Evolutionary conservation across 2,797 vertebrate species (phyloP).

Genomic region (Tragelaphus eurycerus): DNA sequence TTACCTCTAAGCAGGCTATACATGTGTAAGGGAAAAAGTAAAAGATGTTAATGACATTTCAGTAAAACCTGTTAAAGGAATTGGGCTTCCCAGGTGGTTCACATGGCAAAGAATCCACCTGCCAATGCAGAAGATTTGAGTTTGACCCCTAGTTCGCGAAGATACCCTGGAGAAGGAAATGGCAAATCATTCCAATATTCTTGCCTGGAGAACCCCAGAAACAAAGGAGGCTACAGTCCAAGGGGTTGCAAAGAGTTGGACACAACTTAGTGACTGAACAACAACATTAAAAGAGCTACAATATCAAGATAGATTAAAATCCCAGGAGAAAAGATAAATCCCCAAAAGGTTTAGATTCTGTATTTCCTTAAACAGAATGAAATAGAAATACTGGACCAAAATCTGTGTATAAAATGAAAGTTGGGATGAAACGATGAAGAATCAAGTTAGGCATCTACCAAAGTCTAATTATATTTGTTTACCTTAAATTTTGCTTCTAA

Average conservation of each 20-base stretch:
- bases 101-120: background rate
- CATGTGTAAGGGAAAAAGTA: background rate
- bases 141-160: background rate
- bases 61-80: constrained; percentile 1
- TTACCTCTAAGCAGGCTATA: background rate
- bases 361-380: constrained; percentile 11
- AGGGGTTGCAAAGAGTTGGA: background rate
- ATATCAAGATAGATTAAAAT: background rate
- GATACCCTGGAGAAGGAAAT: background rate
- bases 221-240: background rate
- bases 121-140: background rate
- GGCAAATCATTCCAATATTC: background rate
- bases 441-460: background rate
- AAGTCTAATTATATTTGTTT: background rate
- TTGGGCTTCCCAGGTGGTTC: background rate
- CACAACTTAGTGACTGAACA: background rate
- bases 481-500: background rate
- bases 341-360: background rate
- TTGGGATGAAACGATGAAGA: background rate
- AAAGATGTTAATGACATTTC: background rate
- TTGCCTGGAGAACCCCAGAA: background rate
- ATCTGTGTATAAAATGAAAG: background rate
- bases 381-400: constrained; percentile 7
- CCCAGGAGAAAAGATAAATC: background rate
- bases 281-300: background rate